Evolutionary conservation across 2,797 vertebrate genomes (phyloP).

Genomic region (Trachops cirrhosus): DNA sequence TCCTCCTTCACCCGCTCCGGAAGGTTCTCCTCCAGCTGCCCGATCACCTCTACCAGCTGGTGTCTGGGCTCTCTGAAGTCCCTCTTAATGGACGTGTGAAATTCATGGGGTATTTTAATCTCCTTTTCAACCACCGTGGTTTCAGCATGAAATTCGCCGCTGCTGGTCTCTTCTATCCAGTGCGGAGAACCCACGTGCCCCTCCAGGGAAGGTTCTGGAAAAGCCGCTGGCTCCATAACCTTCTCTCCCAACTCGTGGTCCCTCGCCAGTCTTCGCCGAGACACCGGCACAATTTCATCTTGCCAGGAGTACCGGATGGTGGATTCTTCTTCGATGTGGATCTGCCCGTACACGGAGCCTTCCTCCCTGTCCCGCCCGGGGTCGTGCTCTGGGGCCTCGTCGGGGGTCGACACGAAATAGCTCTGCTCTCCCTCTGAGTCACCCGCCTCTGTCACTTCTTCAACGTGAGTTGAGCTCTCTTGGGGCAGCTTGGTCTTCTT

Average conservation of each 20-base stretch:
- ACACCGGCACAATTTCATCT: constrained; percentile 84
- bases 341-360: constrained; percentile 91
- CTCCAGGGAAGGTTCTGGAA: constrained; percentile 59
- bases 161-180: constrained; percentile 79
- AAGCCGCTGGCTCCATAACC: constrained; percentile 65
- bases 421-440: constrained; percentile 88
- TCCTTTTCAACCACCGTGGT: constrained; percentile 91
- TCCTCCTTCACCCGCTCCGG: constrained; percentile 91
- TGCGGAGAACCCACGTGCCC: constrained; percentile 58
- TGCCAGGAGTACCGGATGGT: constrained; percentile 87
- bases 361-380: constrained; percentile 82
- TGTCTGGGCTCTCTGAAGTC: constrained; percentile 90
- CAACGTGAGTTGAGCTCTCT: constrained; percentile 68
- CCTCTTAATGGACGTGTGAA: constrained; percentile 90
- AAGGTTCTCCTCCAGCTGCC: constrained; percentile 89
- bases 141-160: constrained; percentile 79
- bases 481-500: constrained; percentile 68
- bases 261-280: constrained; percentile 68
- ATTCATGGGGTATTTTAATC: constrained; percentile 90
- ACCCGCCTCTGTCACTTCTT: constrained; percentile 85
- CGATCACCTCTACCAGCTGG: constrained; percentile 91
- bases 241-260: constrained; percentile 20
- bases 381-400: not conserved
- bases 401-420: constrained; percentile 96
- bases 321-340: constrained; percentile 86